These are phyloP conservation scores for Schizothorax lantsangensis DNA, from an alignment of 2,797 vertebrate species.

Conservation along the genomic window DNA sequence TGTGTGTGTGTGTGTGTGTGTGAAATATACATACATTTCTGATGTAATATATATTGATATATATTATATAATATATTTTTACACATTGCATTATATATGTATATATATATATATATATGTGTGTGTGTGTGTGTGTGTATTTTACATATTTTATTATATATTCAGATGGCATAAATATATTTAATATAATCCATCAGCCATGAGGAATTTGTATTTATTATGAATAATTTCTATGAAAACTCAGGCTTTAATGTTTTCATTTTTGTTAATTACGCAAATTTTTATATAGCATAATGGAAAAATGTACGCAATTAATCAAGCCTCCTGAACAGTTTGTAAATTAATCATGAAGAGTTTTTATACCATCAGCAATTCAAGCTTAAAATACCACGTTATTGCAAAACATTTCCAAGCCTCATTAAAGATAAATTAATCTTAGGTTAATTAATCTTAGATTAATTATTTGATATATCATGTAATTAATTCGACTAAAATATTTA, in stretches of 20 bases:
- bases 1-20: too few relatives aligned
- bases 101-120: background rate
- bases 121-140: too few relatives aligned
- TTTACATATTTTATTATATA: background rate
- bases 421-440: background rate
- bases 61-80: background rate
- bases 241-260: background rate
- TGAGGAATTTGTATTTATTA: background rate
- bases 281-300: background rate
- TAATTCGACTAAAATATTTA: background rate
- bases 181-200: background rate
- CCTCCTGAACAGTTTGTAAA: background rate
- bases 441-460: background rate
- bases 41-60: background rate
- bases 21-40: background rate
- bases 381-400: background rate
- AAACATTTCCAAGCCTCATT: background rate
- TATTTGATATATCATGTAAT: background rate
- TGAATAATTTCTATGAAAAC: background rate
- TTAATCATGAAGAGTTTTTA: background rate
- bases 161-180: background rate
- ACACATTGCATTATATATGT: background rate
- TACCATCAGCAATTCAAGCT: constrained; percentile 1
- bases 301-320: background rate
- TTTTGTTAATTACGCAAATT: background rate